These are phyloP conservation scores for Acanthococcus lagerstroemiae DNA, from an alignment of 2,888 invertebrate species.

Conservation along the genomic window DNA sequence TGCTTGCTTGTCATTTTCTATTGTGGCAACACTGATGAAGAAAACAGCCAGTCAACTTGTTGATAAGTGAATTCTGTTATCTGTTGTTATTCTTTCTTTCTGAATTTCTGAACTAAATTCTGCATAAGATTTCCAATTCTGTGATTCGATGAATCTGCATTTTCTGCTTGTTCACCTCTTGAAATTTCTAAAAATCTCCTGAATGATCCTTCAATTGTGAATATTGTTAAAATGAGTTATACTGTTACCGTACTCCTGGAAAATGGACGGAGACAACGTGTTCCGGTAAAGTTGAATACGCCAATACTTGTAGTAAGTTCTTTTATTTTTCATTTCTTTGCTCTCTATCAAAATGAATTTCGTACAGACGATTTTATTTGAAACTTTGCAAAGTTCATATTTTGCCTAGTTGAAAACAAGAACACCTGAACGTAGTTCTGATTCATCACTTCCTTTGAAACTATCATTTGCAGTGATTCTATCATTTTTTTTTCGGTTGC, in stretches of 20 bases:
- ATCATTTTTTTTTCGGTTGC: not conserved
- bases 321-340: not conserved
- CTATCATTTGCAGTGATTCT: not conserved
- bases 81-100: no score
- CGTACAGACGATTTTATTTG: not conserved
- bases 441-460: not conserved
- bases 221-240: constrained; percentile 23
- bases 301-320: constrained; percentile 18
- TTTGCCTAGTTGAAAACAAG: not conserved
- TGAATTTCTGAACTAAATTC: no score
- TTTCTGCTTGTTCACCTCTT: no score
- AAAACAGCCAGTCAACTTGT: no score
- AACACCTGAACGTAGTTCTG: not conserved
- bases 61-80: no score
- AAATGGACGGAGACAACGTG: constrained; percentile 13
- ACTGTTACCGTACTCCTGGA: constrained; percentile 10
- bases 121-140: no score
- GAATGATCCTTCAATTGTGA: not conserved
- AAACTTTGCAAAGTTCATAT: not conserved
- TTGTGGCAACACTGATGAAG: no score
- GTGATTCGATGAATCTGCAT: no score
- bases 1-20: no score
- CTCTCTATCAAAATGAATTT: no score
- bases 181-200: not conserved
- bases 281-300: constrained; percentile 14